A percentile compares a stretch with the other conserved stretches of the same genome.
Evolutionary conservation across 2,113 vertebrate genomes (phyloP).

Genomic region (Patagioenas fasciata): DNA sequence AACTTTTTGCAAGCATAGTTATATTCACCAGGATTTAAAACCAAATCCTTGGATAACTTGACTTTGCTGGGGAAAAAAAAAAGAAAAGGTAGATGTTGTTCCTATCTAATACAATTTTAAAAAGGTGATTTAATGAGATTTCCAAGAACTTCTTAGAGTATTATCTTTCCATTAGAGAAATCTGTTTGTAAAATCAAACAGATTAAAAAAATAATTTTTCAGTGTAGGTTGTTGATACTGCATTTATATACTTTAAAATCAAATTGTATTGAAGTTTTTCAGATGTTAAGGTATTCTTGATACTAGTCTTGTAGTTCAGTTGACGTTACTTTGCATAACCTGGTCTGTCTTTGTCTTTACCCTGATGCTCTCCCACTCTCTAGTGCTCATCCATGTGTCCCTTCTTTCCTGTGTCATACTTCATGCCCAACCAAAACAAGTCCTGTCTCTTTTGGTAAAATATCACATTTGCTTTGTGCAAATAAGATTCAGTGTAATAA

Average conservation of each 20-base stretch:
- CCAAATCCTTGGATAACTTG: not conserved
- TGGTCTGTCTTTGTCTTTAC: not conserved
- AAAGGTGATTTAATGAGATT: not conserved
- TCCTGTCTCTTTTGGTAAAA: not conserved
- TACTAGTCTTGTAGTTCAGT: not conserved
- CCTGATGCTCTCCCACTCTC: not conserved
- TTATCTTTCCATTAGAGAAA: not conserved
- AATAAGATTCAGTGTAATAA: not conserved
- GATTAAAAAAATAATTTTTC: rapidly evolving
- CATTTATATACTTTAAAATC: not conserved
- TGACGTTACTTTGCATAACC: not conserved
- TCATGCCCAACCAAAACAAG: not conserved
- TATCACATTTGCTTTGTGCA: not conserved
- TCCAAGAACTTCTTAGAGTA: not conserved
- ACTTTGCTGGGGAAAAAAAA: not conserved
- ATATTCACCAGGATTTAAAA: not conserved
- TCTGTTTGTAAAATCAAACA: not conserved
- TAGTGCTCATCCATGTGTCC: not conserved
- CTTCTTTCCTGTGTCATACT: not conserved
- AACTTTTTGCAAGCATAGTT: not conserved
- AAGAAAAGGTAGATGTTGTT: not conserved
- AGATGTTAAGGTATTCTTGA: not conserved
- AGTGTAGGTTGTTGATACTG: not conserved
- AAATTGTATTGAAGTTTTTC: not conserved
- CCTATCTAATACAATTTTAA: not conserved